Evolutionary conservation across 2,888 invertebrate species (phyloP).

Genomic region (Drepanosiphum platanoidis): DNA sequence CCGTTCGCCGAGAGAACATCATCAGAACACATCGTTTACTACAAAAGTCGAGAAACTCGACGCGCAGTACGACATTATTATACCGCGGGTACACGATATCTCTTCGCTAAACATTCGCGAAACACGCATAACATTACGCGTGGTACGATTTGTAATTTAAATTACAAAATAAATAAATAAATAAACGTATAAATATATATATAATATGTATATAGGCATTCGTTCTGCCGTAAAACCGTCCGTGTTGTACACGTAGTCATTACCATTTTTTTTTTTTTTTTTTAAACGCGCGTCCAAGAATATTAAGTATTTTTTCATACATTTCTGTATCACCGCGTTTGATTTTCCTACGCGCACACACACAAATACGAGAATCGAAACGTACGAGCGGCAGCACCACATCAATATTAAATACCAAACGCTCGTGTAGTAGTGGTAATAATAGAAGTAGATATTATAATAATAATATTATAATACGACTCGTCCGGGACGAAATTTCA

Average conservation of each 20-base stretch:
- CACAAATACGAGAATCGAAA: background rate
- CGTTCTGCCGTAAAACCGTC: background rate
- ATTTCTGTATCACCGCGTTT: background rate
- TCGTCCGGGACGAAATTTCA: background rate
- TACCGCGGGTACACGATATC: too few relatives aligned
- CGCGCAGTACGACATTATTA: too few relatives aligned
- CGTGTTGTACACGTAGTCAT: background rate
- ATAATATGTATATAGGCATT: background rate
- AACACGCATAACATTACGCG: background rate
- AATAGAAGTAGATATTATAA: too few relatives aligned
- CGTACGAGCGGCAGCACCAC: background rate
- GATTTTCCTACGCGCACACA: too few relatives aligned
- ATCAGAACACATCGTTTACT: too few relatives aligned
- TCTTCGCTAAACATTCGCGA: background rate
- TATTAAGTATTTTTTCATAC: conserved; percentile 28
- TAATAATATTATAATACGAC: background rate
- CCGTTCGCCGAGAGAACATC: too few relatives aligned
- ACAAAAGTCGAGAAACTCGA: too few relatives aligned
- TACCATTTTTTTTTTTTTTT: conserved; percentile 20
- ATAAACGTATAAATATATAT: too few relatives aligned
- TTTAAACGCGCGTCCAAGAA: conserved; percentile 16
- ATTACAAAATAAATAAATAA: too few relatives aligned
- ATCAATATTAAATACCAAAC: conserved; percentile 13
- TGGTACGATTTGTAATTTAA: conserved; percentile 13
- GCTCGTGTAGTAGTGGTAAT: too few relatives aligned